Percentiles rank a stretch among this genome's conserved stretches.
phyloP scores from a whole-genome alignment of 2,797 vertebrate species.

The Holocentrus rufus region DNA sequence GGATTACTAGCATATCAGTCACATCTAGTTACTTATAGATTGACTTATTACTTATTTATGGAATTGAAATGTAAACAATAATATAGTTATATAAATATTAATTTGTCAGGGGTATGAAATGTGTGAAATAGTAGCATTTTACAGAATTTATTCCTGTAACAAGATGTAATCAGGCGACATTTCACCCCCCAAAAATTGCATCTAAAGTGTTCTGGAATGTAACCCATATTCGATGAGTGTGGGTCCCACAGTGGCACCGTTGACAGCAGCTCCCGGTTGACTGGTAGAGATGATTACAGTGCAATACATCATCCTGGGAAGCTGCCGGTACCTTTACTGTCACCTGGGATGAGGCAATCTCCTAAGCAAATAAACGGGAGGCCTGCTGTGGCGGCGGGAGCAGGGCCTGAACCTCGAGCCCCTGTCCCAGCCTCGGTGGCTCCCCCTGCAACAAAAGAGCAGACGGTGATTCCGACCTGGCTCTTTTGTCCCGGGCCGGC shows the following conservation, averaged over 20 bases:
- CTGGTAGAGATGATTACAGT: constrained; percentile 33
- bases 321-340: constrained; percentile 62
- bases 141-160: no score
- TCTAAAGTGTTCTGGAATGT: not conserved
- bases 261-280: not conserved
- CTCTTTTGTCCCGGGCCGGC: constrained; percentile 78
- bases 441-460: constrained; percentile 80
- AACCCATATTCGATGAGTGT: not conserved
- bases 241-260: not conserved
- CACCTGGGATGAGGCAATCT: constrained; percentile 72
- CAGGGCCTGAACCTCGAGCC: constrained; percentile 37
- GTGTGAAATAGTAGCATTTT: not conserved
- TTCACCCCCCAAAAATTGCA: not conserved
- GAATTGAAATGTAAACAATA: no score
- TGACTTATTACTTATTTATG: no score
- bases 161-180: no score
- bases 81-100: not conserved
- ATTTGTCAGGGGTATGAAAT: not conserved
- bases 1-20: no score
- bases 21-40: no score
- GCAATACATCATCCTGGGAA: constrained; percentile 56
- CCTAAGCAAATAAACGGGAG: constrained; percentile 73
- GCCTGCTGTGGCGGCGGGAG: constrained; percentile 65
- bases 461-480: constrained; percentile 77
- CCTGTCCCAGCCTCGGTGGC: constrained; percentile 72